These are phyloP conservation scores for Apeira syringaria DNA, from an alignment of 2,888 invertebrate genomes.

Conservation along the genomic window DNA sequence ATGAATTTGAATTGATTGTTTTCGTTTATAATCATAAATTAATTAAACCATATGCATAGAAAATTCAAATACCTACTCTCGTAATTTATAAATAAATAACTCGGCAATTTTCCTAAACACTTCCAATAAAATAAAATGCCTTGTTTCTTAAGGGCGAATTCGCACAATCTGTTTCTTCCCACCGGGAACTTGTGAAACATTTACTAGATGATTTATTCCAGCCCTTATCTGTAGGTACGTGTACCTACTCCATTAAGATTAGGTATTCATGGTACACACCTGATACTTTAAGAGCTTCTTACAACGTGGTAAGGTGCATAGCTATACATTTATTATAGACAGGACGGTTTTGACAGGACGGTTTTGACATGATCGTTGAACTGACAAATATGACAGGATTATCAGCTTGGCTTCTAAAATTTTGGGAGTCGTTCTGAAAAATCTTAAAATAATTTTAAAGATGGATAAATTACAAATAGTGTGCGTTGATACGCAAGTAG, in stretches of 20 bases:
- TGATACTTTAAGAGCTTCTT: conserved; percentile 69
- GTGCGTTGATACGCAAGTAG: no score
- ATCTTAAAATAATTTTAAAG: no score
- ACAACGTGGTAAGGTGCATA: conserved; percentile 37
- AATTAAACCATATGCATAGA: not conserved
- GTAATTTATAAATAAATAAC: not conserved
- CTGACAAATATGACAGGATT: no score
- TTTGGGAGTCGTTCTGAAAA: no score
- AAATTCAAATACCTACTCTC: no score
- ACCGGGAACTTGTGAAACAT: conserved; percentile 67
- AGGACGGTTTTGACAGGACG: no score
- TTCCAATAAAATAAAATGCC: conserved; percentile 28
- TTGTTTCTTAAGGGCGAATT: conserved; percentile 19
- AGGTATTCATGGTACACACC: conserved; percentile 78
- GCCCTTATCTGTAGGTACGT: conserved; percentile 61
- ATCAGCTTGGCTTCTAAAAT: no score
- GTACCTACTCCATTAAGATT: conserved; percentile 76
- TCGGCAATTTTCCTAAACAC: conserved; percentile 8
- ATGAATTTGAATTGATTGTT: no score
- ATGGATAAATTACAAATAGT: no score
- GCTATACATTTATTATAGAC: conserved; percentile 1
- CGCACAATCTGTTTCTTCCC: conserved; percentile 73
- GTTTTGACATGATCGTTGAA: no score
- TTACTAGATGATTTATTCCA: conserved; percentile 73
- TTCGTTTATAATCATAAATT: no score